A percentile compares a stretch with the other conserved stretches of the same genome.
These are phyloP conservation scores for Gallinago jamesoni DNA, from an alignment of 2,113 vertebrate genomes.

Conservation along the genomic window DNA sequence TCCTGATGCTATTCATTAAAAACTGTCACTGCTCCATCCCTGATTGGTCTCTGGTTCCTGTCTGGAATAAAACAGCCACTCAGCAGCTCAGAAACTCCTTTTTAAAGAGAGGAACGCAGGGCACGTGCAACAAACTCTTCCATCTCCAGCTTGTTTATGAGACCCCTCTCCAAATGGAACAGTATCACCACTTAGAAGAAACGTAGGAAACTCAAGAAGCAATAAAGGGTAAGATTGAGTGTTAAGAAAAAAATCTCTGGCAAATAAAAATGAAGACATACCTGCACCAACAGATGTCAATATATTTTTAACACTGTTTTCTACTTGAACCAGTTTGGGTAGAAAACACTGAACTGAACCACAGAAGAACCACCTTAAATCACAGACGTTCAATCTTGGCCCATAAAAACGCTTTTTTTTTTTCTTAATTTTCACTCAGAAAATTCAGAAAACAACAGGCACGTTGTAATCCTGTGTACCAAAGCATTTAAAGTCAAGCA, in stretches of 20 bases:
- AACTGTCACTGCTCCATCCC: not conserved
- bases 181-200: not conserved
- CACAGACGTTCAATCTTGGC: not conserved
- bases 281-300: not conserved
- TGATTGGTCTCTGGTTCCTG: not conserved
- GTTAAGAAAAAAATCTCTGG: not conserved
- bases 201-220: not conserved
- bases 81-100: not conserved
- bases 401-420: not conserved
- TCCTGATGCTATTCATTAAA: not conserved
- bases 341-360: not conserved
- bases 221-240: not conserved
- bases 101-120: not conserved
- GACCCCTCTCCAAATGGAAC: not conserved
- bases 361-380: not conserved
- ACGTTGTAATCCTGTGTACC: not conserved
- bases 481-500: not conserved
- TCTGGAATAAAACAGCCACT: not conserved
- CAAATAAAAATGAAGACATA: not conserved
- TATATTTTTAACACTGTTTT: not conserved
- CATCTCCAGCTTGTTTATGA: not conserved
- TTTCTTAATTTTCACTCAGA: not conserved
- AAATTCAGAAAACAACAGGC: not conserved
- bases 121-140: rapidly evolving
- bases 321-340: not conserved